Evolutionary conservation across 2,888 invertebrate species (phyloP).

Genomic region (Latheticus oryzae): DNA sequence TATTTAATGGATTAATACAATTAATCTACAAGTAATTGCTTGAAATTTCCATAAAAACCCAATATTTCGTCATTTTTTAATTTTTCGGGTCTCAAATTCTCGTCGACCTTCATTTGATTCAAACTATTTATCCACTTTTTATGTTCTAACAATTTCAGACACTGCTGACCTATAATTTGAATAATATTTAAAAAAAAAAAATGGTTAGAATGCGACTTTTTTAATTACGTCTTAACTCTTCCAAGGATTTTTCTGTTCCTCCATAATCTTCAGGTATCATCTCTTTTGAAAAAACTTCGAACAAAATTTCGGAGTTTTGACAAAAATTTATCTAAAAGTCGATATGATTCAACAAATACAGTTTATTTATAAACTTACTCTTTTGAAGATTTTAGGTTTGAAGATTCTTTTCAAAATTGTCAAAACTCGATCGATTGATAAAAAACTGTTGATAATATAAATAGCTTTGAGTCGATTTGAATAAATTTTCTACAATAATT

Average conservation of each 20-base stretch:
- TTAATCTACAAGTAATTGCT: conserved; percentile 53
- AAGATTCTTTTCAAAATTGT: conserved; percentile 64
- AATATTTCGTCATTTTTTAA: conserved; percentile 50
- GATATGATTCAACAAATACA: too few relatives aligned
- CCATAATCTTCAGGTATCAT: conserved; percentile 47
- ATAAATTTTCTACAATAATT: conserved; percentile 68
- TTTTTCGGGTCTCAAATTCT: conserved; percentile 48
- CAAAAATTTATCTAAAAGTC: conserved; percentile 42
- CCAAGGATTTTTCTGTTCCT: conserved; percentile 63
- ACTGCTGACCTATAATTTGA: too few relatives aligned
- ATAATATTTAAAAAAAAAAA: too few relatives aligned
- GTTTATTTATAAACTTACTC: conserved; percentile 60
- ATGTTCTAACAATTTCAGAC: conserved; percentile 45
- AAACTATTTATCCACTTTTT: conserved; percentile 47
- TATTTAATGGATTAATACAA: too few relatives aligned
- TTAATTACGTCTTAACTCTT: conserved; percentile 69
- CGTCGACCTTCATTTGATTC: conserved; percentile 46
- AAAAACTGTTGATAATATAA: conserved; percentile 66
- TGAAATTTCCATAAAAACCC: conserved; percentile 55
- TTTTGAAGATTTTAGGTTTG: conserved; percentile 64
- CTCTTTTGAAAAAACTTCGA: conserved; percentile 40
- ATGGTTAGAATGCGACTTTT: too few relatives aligned
- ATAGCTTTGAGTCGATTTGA: conserved; percentile 64
- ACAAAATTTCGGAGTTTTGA: conserved; percentile 38
- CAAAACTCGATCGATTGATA: conserved; percentile 57